Conservation (phyloP, 2,888 invertebrate species). For the Lumbricus terrestris region DNA sequence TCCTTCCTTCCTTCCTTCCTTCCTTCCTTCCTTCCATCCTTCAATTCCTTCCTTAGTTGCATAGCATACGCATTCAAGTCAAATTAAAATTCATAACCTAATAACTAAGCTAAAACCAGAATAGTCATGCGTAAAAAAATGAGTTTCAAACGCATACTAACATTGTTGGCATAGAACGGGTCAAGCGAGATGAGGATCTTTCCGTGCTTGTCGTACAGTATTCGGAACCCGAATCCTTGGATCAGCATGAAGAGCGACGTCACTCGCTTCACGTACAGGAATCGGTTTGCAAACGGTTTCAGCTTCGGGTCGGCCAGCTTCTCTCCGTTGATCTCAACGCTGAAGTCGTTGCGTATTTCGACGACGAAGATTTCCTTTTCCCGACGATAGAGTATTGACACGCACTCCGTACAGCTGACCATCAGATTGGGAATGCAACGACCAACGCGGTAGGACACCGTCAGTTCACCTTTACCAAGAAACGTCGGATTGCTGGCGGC, state of each 20-base stretch:
- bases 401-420: constrained; percentile 33
- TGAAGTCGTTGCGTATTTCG: constrained; percentile 16
- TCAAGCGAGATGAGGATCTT: constrained; percentile 28
- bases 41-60: too few species aligned
- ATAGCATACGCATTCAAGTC: background rate
- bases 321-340: constrained; percentile 24
- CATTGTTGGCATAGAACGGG: constrained; percentile 30
- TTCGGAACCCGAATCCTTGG: constrained; percentile 29
- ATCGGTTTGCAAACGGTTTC: constrained; percentile 25
- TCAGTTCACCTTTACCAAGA: constrained; percentile 32
- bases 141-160: background rate
- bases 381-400: constrained; percentile 30
- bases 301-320: constrained; percentile 23
- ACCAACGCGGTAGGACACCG: constrained; percentile 33
- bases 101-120: background rate
- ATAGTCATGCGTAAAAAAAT: background rate
- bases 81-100: background rate
- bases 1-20: too few species aligned
- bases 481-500: constrained; percentile 26
- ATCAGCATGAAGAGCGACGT: constrained; percentile 23
- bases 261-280: constrained; percentile 26
- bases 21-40: too few species aligned
- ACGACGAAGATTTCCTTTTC: constrained; percentile 24
- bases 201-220: constrained; percentile 23
- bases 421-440: constrained; percentile 31